phyloP scores from a whole-genome alignment of 2,113 vertebrate species.

The Mesocricetus auratus region DNA sequence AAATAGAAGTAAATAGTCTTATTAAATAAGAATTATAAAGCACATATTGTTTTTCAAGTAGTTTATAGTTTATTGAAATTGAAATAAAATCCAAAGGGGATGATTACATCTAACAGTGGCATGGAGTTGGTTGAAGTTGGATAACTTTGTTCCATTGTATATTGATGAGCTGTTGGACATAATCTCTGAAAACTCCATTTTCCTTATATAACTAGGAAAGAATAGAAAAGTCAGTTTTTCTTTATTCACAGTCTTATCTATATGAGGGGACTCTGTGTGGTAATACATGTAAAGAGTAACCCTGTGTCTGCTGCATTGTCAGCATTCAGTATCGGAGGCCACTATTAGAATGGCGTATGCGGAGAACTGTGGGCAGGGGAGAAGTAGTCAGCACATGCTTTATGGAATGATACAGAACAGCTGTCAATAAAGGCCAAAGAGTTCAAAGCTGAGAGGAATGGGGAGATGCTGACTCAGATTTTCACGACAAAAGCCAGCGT shows the following conservation, averaged over 20 bases:
- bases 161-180: not conserved
- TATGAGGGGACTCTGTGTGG: not conserved
- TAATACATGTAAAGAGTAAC: not conserved
- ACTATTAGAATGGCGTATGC: not conserved
- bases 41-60: not conserved
- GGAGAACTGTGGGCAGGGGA: not conserved
- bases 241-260: not conserved
- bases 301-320: not conserved
- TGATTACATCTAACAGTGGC: not conserved
- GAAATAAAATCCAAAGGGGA: not conserved
- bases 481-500: not conserved
- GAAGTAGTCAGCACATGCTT: not conserved
- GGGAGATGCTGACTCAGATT: not conserved
- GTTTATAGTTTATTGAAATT: not conserved
- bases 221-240: not conserved
- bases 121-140: not conserved
- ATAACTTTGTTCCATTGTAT: not conserved
- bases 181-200: not conserved
- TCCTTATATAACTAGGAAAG: not conserved
- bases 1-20: conserved; percentile 6
- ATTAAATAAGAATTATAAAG: conserved; percentile 17
- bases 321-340: not conserved
- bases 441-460: not conserved
- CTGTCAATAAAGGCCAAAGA: not conserved
- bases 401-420: not conserved